These are phyloP conservation scores for Rhagium mordax DNA, from an alignment of 2,888 invertebrate genomes.

Conservation along the genomic window DNA sequence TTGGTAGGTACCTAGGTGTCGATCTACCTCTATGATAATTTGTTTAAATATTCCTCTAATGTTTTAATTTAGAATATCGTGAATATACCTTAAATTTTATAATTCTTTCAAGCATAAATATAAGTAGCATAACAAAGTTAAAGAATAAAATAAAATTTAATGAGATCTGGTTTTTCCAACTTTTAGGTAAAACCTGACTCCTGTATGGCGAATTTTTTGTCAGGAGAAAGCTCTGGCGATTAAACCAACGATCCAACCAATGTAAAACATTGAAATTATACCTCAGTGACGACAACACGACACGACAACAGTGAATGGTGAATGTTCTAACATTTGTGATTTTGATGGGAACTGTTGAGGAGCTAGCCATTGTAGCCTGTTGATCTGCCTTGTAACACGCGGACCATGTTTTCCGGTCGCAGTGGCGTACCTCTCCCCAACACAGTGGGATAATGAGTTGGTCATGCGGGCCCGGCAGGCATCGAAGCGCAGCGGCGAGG, in stretches of 20 bases:
- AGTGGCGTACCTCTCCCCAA: neutral
- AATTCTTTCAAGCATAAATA: no score
- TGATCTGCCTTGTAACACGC: neutral
- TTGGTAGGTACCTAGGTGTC: no score
- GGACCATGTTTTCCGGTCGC: neutral
- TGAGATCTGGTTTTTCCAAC: neutral
- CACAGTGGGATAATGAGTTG: constrained; percentile 40
- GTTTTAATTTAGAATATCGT: no score
- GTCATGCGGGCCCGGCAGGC: constrained; percentile 48
- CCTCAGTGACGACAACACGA: neutral
- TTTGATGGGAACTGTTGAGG: neutral
- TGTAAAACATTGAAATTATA: neutral
- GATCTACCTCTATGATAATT: no score
- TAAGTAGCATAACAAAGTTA: no score
- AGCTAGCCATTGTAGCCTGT: neutral
- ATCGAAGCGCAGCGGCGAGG: constrained; percentile 52
- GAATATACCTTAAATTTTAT: no score
- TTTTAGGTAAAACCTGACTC: neutral
- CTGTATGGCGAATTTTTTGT: neutral
- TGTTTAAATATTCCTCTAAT: no score
- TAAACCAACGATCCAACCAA: neutral
- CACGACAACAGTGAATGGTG: neutral
- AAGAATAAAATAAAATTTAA: no score
- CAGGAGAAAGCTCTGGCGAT: neutral
- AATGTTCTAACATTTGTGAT: neutral